phyloP scores from a whole-genome alignment of 2,888 invertebrate species.

The Choreutis nemorana region DNA sequence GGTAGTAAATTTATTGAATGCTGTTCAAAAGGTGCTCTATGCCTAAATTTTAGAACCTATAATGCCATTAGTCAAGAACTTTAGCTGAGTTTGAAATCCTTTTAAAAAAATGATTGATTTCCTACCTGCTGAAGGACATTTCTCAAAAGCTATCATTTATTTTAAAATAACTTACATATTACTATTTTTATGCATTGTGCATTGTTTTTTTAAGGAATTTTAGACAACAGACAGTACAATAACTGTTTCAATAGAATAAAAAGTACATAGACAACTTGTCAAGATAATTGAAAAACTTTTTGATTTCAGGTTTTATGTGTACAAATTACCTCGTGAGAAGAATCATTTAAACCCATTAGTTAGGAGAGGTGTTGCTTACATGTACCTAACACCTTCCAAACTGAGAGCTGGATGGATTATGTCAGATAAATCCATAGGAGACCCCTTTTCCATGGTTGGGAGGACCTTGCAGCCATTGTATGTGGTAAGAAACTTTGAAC shows the following conservation, averaged over 20 bases:
- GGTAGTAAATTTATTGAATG: no score
- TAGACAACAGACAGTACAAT: no score
- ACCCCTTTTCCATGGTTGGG: conserved; percentile 70
- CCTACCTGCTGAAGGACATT: no score
- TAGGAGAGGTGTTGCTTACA: conserved; percentile 72
- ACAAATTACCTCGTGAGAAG: conserved; percentile 77
- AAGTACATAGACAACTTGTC: background rate
- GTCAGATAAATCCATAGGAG: conserved; percentile 70
- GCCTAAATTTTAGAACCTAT: no score
- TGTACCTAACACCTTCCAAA: conserved; percentile 72
- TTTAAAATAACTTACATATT: no score
- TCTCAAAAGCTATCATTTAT: no score
- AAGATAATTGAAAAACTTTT: conserved; percentile 1
- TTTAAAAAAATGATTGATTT: no score
- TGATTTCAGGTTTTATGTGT: conserved; percentile 78
- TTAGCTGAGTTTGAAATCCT: no score
- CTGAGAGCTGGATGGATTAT: conserved; percentile 71
- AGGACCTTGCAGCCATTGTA: conserved; percentile 69
- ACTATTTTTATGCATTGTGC: no score
- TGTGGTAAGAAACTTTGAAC: conserved; percentile 23
- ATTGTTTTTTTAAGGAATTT: no score
- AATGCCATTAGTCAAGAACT: no score
- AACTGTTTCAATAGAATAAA: background rate
- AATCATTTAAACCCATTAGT: conserved; percentile 59
- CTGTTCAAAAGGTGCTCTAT: no score